Conservation (phyloP, 2,888 invertebrate genomes). For the Rotaria socialis region DNA sequence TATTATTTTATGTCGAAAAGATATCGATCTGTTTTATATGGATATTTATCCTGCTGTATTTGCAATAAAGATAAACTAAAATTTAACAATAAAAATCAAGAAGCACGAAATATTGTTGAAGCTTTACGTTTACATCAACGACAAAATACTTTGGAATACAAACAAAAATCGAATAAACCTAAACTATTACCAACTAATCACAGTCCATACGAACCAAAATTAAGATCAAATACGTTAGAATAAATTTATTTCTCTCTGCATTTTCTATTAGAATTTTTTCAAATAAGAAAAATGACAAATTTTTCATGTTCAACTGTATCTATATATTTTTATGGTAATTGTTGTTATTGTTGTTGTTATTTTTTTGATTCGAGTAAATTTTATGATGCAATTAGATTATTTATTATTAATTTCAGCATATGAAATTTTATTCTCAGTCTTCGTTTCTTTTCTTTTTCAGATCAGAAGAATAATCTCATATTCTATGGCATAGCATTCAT, state of each 20-base stretch:
- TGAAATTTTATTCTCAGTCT: too few relatives aligned
- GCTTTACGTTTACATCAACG: neutral
- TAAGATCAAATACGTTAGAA: neutral
- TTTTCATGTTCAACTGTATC: too few relatives aligned
- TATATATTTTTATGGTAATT: too few relatives aligned
- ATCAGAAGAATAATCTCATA: too few relatives aligned
- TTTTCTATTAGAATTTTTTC: neutral
- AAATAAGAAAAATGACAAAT: too few relatives aligned
- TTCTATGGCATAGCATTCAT: too few relatives aligned
- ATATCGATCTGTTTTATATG: slow-evolving; percentile 9
- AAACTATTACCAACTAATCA: neutral
- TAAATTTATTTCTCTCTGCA: neutral
- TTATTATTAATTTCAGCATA: too few relatives aligned
- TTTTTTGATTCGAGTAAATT: too few relatives aligned
- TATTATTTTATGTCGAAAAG: slow-evolving; percentile 29
- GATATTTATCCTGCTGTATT: neutral
- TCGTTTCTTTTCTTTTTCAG: too few relatives aligned
- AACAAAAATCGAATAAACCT: neutral
- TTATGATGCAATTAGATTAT: too few relatives aligned
- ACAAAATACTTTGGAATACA: neutral
- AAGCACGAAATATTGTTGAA: neutral
- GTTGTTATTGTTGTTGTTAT: too few relatives aligned
- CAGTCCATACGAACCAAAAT: neutral
- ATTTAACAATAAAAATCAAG: neutral
- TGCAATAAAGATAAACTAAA: neutral